Percentiles rank a stretch among this genome's conserved stretches.
Conservation (phyloP, 30 jellyfish, hydroid and myxozoan genomes). For the Hydractinia echinata region DNA sequence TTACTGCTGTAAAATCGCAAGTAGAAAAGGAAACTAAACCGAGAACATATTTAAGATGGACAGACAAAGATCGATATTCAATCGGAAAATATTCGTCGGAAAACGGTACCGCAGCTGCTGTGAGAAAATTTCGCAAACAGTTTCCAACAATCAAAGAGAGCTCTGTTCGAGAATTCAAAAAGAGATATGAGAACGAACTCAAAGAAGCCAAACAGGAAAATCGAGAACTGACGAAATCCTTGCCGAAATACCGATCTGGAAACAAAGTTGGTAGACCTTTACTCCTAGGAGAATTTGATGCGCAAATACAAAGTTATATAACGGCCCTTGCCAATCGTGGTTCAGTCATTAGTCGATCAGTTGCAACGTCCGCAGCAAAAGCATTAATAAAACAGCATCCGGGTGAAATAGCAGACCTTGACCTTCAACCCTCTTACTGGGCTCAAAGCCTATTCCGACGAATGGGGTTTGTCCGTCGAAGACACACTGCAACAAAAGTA, state of each 20-base stretch:
- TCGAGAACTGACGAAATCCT: background rate
- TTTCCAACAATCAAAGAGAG: slow-evolving; percentile 6
- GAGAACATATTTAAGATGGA: background rate
- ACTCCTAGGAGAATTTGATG: slow-evolving; percentile 3
- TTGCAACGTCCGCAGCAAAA: slow-evolving; percentile 1
- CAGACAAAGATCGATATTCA: background rate
- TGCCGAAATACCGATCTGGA: slow-evolving; percentile 7
- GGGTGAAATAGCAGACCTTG: background rate
- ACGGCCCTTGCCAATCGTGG: slow-evolving; percentile 7
- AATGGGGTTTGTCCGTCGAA: too few species aligned
- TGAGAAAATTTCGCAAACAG: slow-evolving; percentile 7
- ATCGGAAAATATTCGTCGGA: slow-evolving; percentile 11
- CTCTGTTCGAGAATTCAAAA: slow-evolving; percentile 8
- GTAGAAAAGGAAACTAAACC: too few species aligned
- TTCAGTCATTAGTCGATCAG: slow-evolving; percentile 16
- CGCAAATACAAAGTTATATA: slow-evolving; percentile 4
- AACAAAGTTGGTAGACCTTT: slow-evolving; percentile 6
- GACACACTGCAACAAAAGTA: background rate
- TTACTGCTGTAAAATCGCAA: slow-evolving; percentile 1
- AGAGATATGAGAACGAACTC: slow-evolving; percentile 11
- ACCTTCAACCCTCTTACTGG: too few species aligned
- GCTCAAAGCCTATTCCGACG: too few species aligned
- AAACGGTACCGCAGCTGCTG: slow-evolving; percentile 12
- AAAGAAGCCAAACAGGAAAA: slow-evolving; percentile 5
- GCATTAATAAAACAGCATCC: slow-evolving; percentile 4